These are phyloP conservation scores for Astreopora myriophthalma DNA, from an alignment of 64 coral and sea anemone species.

Conservation along the genomic window DNA sequence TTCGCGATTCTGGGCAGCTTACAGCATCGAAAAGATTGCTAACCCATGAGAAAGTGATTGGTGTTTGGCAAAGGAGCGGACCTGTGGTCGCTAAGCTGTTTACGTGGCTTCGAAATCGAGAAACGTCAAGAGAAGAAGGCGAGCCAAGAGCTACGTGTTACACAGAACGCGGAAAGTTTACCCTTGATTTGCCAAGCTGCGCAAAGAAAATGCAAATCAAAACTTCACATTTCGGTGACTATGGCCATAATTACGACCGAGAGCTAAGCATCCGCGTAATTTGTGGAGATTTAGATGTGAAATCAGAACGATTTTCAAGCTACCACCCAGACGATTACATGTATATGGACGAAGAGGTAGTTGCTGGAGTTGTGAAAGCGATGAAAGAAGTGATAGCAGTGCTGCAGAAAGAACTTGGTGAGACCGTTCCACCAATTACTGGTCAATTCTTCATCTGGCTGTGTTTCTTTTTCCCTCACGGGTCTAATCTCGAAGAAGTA, in stretches of 20 bases:
- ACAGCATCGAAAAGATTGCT: neutral
- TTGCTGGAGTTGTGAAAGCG: neutral
- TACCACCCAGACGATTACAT: constrained; percentile 25
- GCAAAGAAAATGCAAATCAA: constrained; percentile 31
- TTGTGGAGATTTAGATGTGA: constrained; percentile 72
- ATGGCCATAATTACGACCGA: constrained; percentile 34
- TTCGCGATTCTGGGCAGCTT: neutral
- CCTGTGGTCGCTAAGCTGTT: constrained; percentile 73
- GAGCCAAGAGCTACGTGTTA: constrained; percentile 60
- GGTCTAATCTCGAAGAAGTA: constrained; percentile 22
- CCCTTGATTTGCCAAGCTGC: constrained; percentile 39
- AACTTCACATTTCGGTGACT: constrained; percentile 65
- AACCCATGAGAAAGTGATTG: constrained; percentile 40
- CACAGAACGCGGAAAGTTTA: constrained; percentile 27
- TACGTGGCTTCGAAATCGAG: constrained; percentile 50
- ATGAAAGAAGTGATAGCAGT: constrained; percentile 65
- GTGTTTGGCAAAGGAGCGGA: constrained; percentile 63
- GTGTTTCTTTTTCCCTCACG: constrained; percentile 55
- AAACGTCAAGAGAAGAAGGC: neutral
- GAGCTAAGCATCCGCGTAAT: constrained; percentile 45
- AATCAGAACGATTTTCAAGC: neutral
- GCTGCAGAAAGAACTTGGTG: constrained; percentile 71
- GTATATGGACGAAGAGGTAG: constrained; percentile 44
- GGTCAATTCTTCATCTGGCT: constrained; percentile 75
- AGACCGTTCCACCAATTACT: constrained; percentile 37